Percentiles rank a stretch among this genome's conserved stretches.
These are phyloP conservation scores for Sarcophaga rosellei DNA, from an alignment of 2,888 invertebrate species.

Conservation along the genomic window DNA sequence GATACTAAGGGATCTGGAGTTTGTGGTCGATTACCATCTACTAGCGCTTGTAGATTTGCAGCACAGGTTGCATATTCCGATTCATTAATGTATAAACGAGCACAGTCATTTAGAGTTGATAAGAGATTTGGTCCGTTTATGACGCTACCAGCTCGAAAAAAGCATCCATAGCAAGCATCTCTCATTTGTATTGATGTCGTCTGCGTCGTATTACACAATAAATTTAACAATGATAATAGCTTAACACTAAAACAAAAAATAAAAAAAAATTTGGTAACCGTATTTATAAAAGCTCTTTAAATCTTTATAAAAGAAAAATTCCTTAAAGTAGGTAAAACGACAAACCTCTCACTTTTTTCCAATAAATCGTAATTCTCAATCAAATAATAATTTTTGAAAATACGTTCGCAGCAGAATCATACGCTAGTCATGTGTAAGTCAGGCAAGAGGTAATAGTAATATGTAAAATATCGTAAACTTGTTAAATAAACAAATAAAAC, in stretches of 20 bases:
- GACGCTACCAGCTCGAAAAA: constrained; percentile 83
- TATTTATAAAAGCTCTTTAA: too few relatives aligned
- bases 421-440: too few relatives aligned
- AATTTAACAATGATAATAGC: constrained; percentile 83
- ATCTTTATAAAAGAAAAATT: too few relatives aligned
- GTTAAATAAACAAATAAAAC: too few relatives aligned
- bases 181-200: constrained; percentile 83
- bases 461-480: too few relatives aligned
- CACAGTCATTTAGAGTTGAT: constrained; percentile 82
- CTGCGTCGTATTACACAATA: constrained; percentile 86
- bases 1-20: constrained; percentile 50
- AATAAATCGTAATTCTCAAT: too few relatives aligned
- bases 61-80: constrained; percentile 83
- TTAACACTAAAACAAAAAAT: constrained; percentile 68
- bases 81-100: constrained; percentile 83
- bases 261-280: too few relatives aligned
- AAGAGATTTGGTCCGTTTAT: constrained; percentile 83
- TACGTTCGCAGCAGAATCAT: too few relatives aligned
- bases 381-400: too few relatives aligned
- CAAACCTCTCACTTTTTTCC: too few relatives aligned
- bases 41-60: constrained; percentile 81
- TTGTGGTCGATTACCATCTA: constrained; percentile 65
- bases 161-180: constrained; percentile 86
- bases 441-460: too few relatives aligned
- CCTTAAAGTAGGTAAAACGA: too few relatives aligned